Percentiles rank a stretch among this genome's conserved stretches.
These are phyloP conservation scores for Solea senegalensis DNA, from an alignment of 2,113 vertebrate species.

Conservation along the genomic window DNA sequence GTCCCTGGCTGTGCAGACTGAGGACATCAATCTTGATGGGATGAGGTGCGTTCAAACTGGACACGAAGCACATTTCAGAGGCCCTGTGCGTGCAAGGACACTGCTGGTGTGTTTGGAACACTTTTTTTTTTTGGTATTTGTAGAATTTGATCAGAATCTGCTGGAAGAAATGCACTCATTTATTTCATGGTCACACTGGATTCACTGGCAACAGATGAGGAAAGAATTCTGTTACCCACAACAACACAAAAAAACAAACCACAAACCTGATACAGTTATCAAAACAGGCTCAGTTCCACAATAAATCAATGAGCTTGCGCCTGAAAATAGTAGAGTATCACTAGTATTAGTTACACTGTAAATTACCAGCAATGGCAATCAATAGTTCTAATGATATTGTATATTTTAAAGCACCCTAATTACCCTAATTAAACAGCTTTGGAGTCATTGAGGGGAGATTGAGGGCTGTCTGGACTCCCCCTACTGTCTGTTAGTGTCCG, in stretches of 20 bases:
- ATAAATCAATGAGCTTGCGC: neutral
- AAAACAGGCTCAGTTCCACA: neutral
- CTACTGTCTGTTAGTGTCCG: too few relatives aligned
- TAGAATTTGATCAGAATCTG: slow-evolving; percentile 24
- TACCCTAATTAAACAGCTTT: too few relatives aligned
- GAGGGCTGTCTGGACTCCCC: too few relatives aligned
- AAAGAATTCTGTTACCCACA: neutral
- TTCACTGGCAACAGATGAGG: slow-evolving; percentile 2
- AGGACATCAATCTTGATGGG: too few relatives aligned
- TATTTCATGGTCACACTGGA: slow-evolving; percentile 30
- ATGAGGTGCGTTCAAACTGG: too few relatives aligned
- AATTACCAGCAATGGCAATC: neutral
- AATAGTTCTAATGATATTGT: too few relatives aligned
- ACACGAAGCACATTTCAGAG: too few relatives aligned
- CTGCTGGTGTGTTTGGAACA: neutral
- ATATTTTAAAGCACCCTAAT: too few relatives aligned
- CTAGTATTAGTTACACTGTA: neutral
- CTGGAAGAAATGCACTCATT: slow-evolving; percentile 25
- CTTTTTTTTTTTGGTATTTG: neutral
- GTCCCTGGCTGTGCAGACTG: too few relatives aligned
- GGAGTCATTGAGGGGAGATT: too few relatives aligned
- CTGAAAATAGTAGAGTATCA: neutral
- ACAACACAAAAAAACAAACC: neutral
- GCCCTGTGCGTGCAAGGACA: too few relatives aligned
- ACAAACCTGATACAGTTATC: neutral